Evolutionary conservation across 2,797 vertebrate species (phyloP).

Genomic region (Chrysocyon brachyurus): DNA sequence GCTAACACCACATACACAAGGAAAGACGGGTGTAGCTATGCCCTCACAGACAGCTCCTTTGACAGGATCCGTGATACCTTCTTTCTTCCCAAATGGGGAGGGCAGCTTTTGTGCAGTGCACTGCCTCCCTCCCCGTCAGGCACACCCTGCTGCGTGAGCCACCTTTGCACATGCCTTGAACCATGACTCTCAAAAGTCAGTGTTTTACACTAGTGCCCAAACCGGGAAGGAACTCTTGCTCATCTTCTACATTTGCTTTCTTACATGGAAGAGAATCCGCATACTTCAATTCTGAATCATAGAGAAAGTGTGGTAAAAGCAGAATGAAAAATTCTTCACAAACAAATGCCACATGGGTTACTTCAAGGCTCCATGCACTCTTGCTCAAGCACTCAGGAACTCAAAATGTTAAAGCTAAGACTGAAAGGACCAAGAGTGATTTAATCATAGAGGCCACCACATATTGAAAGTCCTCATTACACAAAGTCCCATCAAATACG

Average conservation of each 20-base stretch:
- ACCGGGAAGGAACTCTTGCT: slow-evolving; percentile 30
- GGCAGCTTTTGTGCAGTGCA: neutral
- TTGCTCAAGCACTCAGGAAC: neutral
- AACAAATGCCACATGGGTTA: slow-evolving; percentile 53
- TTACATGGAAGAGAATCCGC: slow-evolving; percentile 55
- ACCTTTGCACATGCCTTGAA: neutral
- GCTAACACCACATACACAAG: neutral
- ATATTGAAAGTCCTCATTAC: neutral
- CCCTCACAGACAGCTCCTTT: neutral
- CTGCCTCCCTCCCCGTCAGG: neutral
- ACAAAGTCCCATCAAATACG: slow-evolving; percentile 26
- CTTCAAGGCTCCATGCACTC: slow-evolving; percentile 28
- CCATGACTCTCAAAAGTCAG: neutral
- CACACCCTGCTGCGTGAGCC: neutral
- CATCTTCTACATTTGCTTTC: slow-evolving; percentile 58
- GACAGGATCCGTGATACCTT: neutral
- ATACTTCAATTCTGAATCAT: slow-evolving; percentile 75
- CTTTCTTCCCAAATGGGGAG: neutral
- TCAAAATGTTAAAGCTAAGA: neutral
- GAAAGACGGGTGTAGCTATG: neutral
- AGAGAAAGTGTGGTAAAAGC: slow-evolving; percentile 66
- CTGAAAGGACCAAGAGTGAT: neutral
- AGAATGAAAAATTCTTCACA: slow-evolving; percentile 63
- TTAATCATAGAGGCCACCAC: neutral
- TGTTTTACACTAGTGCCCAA: neutral